These are phyloP conservation scores for Melinaea marsaeus DNA, from an alignment of 2,888 invertebrate genomes.

Conservation along the genomic window DNA sequence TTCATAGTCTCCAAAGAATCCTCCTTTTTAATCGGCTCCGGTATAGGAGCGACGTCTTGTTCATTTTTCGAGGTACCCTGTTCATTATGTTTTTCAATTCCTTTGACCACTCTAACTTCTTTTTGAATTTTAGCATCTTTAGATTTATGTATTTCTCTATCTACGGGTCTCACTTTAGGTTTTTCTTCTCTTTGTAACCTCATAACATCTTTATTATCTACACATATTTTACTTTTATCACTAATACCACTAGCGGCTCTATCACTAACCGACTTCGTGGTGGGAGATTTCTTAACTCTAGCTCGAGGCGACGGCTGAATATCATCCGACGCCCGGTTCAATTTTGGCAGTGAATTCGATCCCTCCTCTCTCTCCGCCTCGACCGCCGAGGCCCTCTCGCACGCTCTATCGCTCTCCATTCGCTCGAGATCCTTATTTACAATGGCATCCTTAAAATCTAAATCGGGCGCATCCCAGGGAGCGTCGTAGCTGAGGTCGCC, in stretches of 20 bases:
- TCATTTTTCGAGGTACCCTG: constrained; percentile 7
- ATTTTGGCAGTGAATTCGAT: constrained; percentile 57
- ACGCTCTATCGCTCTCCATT: constrained; percentile 38
- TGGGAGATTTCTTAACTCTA: constrained; percentile 64
- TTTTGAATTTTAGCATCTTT: constrained; percentile 16
- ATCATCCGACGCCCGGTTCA: constrained; percentile 51
- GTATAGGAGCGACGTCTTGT: constrained; percentile 12
- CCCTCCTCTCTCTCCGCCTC: constrained; percentile 43
- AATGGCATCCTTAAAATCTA: constrained; percentile 38
- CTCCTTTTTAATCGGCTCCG: constrained; percentile 9
- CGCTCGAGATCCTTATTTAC: constrained; percentile 42
- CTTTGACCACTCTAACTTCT: constrained; percentile 10
- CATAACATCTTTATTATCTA: constrained; percentile 21
- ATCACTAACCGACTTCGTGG: constrained; percentile 56
- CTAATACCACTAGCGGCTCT: constrained; percentile 47
- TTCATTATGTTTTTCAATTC: constrained; percentile 15
- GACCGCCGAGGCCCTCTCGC: constrained; percentile 42
- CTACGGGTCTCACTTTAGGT: constrained; percentile 20
- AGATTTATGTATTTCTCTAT: constrained; percentile 17
- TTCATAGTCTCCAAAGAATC: constrained; percentile 8
- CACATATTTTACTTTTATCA: constrained; percentile 42
- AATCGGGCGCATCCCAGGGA: constrained; percentile 32
- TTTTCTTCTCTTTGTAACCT: constrained; percentile 19
- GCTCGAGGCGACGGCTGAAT: constrained; percentile 53
- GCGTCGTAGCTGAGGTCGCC: constrained; percentile 17